Evolutionary conservation across 1,140 invertebrate species (phyloP).

Genomic region (Drosophila insularis): DNA sequence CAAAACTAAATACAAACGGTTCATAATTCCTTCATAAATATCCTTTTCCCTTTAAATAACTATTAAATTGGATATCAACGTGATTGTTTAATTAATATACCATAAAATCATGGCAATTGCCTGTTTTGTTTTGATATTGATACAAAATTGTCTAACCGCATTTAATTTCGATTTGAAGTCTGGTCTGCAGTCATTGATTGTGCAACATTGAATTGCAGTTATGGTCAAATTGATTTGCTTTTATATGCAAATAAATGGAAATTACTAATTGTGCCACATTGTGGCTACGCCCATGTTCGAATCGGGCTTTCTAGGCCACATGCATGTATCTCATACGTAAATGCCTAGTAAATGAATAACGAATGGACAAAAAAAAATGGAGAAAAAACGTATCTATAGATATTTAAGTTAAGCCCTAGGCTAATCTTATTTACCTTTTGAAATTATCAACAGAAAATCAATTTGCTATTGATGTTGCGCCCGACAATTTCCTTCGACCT

Average conservation of each 20-base stretch:
- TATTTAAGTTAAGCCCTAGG: slow-evolving; percentile 16
- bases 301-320: no score
- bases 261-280: neutral
- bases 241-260: slow-evolving; percentile 1
- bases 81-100: slow-evolving; percentile 3
- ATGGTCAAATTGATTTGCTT: neutral
- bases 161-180: neutral
- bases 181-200: neutral
- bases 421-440: slow-evolving; percentile 53
- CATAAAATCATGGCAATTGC: slow-evolving; percentile 1
- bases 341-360: neutral
- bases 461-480: slow-evolving; percentile 56
- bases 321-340: no score
- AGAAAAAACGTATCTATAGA: slow-evolving; percentile 29
- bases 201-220: neutral
- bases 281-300: slow-evolving; percentile 1
- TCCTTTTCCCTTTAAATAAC: no score
- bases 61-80: neutral
- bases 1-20: no score
- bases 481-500: slow-evolving; percentile 25
- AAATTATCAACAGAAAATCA: slow-evolving; percentile 59
- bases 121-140: neutral
- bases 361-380: neutral
- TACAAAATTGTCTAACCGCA: neutral
- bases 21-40: no score